Evolutionary conservation across 2,113 vertebrate genomes (phyloP).

Genomic region (Sylvia atricapilla): DNA sequence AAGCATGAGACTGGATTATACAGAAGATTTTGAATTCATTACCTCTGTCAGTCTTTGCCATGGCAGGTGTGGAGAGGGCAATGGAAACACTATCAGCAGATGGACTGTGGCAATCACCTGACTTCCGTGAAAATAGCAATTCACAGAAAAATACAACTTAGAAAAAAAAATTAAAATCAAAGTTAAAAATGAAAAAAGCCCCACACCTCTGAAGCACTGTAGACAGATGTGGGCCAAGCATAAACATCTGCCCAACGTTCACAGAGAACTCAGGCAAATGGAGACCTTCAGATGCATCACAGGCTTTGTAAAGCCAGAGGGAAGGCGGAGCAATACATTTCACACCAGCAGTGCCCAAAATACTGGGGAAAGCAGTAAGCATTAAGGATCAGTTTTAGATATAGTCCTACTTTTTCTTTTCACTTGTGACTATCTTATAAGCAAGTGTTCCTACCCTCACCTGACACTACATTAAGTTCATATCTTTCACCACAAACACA

Average conservation of each 20-base stretch:
- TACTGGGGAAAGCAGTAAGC: not conserved
- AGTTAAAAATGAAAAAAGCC: not conserved
- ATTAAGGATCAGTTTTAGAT: not conserved
- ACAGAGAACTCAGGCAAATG: not conserved
- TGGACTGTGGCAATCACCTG: not conserved
- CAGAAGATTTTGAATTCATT: not conserved
- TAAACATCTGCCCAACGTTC: not conserved
- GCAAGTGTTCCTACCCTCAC: not conserved
- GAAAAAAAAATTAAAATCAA: not conserved
- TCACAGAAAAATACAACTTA: not conserved
- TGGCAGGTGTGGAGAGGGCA: not conserved
- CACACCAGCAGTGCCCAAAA: not conserved
- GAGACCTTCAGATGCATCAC: not conserved
- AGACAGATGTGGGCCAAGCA: not conserved
- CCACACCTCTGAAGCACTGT: not conserved
- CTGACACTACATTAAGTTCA: not conserved
- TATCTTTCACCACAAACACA: not conserved
- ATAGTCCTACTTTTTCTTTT: not conserved
- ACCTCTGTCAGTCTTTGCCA: not conserved
- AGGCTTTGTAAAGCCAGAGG: not conserved
- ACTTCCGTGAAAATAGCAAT: not conserved
- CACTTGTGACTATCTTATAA: not conserved
- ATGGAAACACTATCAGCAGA: not conserved
- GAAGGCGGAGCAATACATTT: not conserved
- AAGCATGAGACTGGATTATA: not conserved